Base-by-base conservation (phyloP, 1,140 invertebrate species). In the Rhynchophorus ferrugineus region DNA sequence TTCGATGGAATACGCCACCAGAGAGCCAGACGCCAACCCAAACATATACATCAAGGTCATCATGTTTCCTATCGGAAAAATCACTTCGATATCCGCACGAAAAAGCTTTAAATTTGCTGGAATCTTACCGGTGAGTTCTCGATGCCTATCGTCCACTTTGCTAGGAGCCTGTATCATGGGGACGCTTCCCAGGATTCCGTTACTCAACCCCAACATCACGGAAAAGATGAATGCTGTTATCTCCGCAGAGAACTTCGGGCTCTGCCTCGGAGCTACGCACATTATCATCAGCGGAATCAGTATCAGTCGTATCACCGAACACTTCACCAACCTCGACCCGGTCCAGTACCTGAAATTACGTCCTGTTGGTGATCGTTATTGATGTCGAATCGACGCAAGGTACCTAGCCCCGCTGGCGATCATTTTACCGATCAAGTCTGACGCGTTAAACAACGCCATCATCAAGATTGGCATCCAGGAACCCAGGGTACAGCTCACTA, bases 391-490 rank as follows among this genome's bases (percentile, higher is more conserved):
- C 16, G 9, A 6, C 16, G 29, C 6, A 20, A 9, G 14, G 8
- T 21, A 54, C 52, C 53, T 36, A 9, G 46, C 46, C 13, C 29
- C 34, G 19, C 45, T 80, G 9, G 87, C 85, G n/a, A 90, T 69
- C 50, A 91, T 80, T 84, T 89, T 69, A 8, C 57, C 91, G 49
- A 91, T 73, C 5, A 93, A 79, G 73, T 94, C 91, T 37, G 85
- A 83, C 1, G 83, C 75, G 63, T 94, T 94, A 61, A 94, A 94
- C 1, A 83, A 75, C 6, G 89, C 83, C 88, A 95, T 93, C 20
- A 95, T 71, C 11, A 93, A 75, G 1, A 94, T 88, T 0, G 90
- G 90, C 88, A 93, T 91, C 90, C 91, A 94, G 1, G 82, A 82
- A 5, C 81, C 80, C 18, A 90, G 80, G 16, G 77, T 77, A 61